Base-by-base conservation (phyloP, 2,888 invertebrate genomes). In the Ctenicera cuprea region DNA sequence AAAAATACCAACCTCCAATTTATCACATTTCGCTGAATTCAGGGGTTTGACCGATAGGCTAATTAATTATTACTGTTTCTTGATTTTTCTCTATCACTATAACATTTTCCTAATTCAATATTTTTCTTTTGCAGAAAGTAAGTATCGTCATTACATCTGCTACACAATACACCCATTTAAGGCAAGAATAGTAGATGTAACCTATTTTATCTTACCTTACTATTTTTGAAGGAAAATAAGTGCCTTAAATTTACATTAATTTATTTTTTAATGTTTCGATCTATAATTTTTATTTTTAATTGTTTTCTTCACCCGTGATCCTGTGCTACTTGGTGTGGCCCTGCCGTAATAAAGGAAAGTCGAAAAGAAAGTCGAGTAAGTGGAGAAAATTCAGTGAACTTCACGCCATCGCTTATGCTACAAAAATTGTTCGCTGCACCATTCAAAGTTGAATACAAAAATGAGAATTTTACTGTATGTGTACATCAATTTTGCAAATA, bases 51-150 rank as follows among this genome's bases (percentile, higher is more conserved):
- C n/a, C n/a, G n/a, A n/a, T n/a, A n/a, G n/a, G n/a, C n/a, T n/a
- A n/a, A n/a, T n/a, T n/a, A n/a, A n/a, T n/a, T n/a, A 26, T 26
- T 26, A 26, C 5, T 26, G 2, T 26, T 33, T 33, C 8, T 33
- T 9, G 7, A 26, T 9, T 33, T 2, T 26, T 1, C 9, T 33
- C 8, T 33, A 33, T 8, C 33, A 33, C n/a, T 9, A 33, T 16
- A 43, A 43, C 3, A 20, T 18, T 48, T 18, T 62, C 8, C 45
- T 62, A 62, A 62, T 62, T 30, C 14, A 11, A 45, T 3, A 38
- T 76, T 86, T 86, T 85, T 82, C 84, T 82, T 86, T 89, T 89
- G 68, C 89, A 89, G 89, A 87, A 89, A 89, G 89, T 89, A 89
- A 89, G 89, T 89, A 86, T 54, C 66, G 11, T 33, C 18, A 22